These are phyloP conservation scores for Tachypleus tridentatus DNA, from an alignment of 1,140 invertebrate species.

Conservation along the genomic window DNA sequence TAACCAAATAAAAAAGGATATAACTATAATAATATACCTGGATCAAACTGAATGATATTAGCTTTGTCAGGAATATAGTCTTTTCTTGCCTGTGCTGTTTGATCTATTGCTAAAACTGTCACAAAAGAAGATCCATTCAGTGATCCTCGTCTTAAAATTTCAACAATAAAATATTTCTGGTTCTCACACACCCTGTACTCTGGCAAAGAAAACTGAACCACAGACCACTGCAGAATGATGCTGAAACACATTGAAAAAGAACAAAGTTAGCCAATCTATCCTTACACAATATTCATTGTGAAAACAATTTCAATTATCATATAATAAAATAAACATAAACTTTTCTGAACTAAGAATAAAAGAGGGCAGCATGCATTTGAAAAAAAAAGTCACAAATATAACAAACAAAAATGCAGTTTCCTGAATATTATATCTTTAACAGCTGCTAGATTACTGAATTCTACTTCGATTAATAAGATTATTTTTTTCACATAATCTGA, in stretches of 20 bases:
- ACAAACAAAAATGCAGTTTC: too few species aligned
- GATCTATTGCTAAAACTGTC: conserved; percentile 8
- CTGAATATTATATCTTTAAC: too few species aligned
- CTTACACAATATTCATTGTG: neutral
- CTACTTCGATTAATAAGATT: too few species aligned
- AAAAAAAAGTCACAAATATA: too few species aligned
- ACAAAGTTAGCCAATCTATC: neutral
- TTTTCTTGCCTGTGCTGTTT: conserved; percentile 14
- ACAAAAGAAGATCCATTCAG: conserved; percentile 13
- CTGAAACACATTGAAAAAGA: conserved; percentile 4
- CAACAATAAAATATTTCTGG: conserved; percentile 8
- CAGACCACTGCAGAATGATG: conserved; percentile 16
- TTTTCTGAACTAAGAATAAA: too few species aligned
- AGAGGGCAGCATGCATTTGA: too few species aligned
- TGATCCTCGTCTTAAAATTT: conserved; percentile 11
- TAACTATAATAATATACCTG: conserved; percentile 3
- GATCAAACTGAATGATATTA: conserved; percentile 16
- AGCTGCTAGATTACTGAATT: too few species aligned
- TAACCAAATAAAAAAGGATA: too few species aligned
- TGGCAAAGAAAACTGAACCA: conserved; percentile 12
- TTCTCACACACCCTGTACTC: conserved; percentile 21
- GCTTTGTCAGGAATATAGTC: conserved; percentile 14
- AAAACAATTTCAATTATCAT: neutral
- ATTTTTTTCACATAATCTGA: too few species aligned
- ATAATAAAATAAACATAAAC: neutral